A percentile compares a stretch with the other conserved stretches of the same genome.
Conservation (phyloP, 2,888 invertebrate species). For the Cantharis rufa region DNA sequence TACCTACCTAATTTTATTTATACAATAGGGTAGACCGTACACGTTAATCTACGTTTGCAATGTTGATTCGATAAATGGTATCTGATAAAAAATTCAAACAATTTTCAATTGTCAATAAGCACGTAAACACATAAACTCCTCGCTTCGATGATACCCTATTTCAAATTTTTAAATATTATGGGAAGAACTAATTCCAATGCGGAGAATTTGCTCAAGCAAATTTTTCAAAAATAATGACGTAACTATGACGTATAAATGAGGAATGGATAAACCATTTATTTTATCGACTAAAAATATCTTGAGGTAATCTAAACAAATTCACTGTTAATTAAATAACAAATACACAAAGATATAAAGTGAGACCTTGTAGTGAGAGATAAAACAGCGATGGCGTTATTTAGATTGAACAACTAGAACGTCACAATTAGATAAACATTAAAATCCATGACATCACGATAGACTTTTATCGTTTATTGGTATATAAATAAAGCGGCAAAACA, state of each 20-base stretch:
- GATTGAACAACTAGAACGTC: not conserved
- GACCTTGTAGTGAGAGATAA: not conserved
- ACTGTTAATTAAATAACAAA: conserved; percentile 6
- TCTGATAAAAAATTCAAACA: not conserved
- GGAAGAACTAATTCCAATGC: not conserved
- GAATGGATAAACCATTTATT: conserved; percentile 7
- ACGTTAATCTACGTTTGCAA: not conserved
- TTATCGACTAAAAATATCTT: conserved; percentile 6
- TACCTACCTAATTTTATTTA: not conserved
- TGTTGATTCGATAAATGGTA: not conserved
- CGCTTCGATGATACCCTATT: not conserved
- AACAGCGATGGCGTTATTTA: not conserved
- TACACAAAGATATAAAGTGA: not conserved
- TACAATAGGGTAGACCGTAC: not conserved
- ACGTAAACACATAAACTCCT: not conserved
- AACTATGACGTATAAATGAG: not conserved
- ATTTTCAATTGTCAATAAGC: not conserved
- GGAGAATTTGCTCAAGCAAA: not conserved
- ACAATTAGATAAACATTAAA: conserved; percentile 1
- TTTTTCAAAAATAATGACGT: not conserved
- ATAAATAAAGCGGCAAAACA: not conserved
- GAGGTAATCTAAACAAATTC: conserved; percentile 10
- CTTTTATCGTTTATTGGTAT: not conserved
- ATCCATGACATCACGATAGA: not conserved
- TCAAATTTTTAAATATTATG: not conserved